These are phyloP conservation scores for Bombus superbus DNA, from an alignment of 1,140 invertebrate genomes.

Conservation along the genomic window DNA sequence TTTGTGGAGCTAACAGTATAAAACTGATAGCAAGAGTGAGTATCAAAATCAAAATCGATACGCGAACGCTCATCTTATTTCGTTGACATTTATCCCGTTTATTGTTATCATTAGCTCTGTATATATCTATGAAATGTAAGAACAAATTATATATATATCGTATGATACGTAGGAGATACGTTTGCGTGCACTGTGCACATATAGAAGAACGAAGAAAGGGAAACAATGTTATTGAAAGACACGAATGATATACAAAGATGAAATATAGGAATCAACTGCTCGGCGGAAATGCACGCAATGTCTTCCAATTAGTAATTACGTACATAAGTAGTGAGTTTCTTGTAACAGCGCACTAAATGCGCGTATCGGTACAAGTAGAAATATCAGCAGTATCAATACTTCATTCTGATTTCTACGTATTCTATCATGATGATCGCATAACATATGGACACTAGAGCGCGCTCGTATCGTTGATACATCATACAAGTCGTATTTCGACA, in stretches of 20 bases:
- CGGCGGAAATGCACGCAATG: background rate
- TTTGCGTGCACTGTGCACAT: background rate
- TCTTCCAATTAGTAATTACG: background rate
- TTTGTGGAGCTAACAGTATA: conserved; percentile 59
- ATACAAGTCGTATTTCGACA: no score
- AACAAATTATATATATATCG: background rate
- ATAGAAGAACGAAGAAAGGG: background rate
- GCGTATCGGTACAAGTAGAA: background rate
- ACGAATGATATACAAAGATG: background rate
- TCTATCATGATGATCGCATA: background rate
- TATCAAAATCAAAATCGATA: conserved; percentile 60
- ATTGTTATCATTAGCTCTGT: background rate
- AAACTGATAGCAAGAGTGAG: conserved; percentile 66
- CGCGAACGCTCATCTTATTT: conserved; percentile 62
- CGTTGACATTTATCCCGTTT: conserved; percentile 34
- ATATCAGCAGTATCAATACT: background rate
- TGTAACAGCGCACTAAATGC: background rate
- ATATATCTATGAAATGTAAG: no score
- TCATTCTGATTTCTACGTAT: background rate
- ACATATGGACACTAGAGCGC: background rate
- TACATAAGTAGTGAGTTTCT: background rate
- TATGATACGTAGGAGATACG: background rate
- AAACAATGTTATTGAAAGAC: background rate
- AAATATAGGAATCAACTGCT: background rate
- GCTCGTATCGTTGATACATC: background rate